phyloP scores from a whole-genome alignment of 2,888 invertebrate species.

The Quadroppia sp. region DNA sequence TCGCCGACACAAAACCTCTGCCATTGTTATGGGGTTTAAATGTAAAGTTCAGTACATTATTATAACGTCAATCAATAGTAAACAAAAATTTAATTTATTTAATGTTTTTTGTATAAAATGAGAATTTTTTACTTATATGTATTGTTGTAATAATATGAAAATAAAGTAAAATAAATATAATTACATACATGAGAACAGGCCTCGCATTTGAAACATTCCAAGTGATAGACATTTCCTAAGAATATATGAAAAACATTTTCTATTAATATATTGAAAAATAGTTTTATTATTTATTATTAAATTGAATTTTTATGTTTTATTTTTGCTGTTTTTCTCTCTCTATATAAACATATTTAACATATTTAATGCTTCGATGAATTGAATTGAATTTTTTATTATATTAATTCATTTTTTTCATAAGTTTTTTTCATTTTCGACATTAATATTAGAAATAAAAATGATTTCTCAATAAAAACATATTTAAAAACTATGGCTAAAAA shows the following conservation, averaged over 20 bases:
- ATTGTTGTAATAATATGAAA: not conserved
- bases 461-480: no score
- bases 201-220: slow-evolving; percentile 57
- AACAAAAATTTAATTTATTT: slow-evolving; percentile 2
- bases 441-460: no score
- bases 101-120: no score
- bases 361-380: not conserved
- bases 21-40: no score
- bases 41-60: no score
- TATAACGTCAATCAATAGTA: slow-evolving; percentile 8
- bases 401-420: no score
- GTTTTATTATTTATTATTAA: not conserved
- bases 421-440: no score
- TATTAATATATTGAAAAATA: not conserved
- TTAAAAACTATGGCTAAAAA: no score
- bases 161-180: slow-evolving; percentile 18
- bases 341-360: not conserved
- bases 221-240: slow-evolving; percentile 56
- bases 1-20: slow-evolving; percentile 93
- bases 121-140: not conserved
- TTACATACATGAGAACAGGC: slow-evolving; percentile 55
- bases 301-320: not conserved
- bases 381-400: no score
- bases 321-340: not conserved
- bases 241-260: not conserved